Conservation (phyloP, 2,888 invertebrate genomes). For the Limnephilus marmoratus region DNA sequence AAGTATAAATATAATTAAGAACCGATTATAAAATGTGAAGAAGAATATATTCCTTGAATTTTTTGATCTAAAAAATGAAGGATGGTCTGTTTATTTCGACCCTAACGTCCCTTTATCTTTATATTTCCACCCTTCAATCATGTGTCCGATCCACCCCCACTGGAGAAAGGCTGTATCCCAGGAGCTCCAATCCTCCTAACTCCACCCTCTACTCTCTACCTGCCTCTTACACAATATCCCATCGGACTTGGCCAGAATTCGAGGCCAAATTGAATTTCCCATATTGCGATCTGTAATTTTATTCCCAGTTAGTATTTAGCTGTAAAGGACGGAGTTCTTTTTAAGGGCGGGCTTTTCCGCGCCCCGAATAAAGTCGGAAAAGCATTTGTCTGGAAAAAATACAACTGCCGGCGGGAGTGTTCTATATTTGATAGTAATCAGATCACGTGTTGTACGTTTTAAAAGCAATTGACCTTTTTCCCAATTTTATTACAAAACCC, state of each 20-base stretch:
- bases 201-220: conserved; percentile 12
- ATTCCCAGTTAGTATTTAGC: conserved; percentile 49
- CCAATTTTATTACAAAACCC: not conserved
- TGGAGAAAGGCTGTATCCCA: not conserved
- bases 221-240: conserved; percentile 51
- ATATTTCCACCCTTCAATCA: conserved; percentile 43
- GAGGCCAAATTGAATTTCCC: conserved; percentile 53
- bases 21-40: not conserved
- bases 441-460: conserved; percentile 41
- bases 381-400: conserved; percentile 25
- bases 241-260: conserved; percentile 48
- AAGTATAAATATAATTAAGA: not conserved
- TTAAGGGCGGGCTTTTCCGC: conserved; percentile 16
- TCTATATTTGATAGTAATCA: conserved; percentile 35
- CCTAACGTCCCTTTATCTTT: conserved; percentile 23
- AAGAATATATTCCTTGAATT: not conserved
- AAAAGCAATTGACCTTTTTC: conserved; percentile 37
- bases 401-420: not conserved
- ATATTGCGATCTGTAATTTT: conserved; percentile 54
- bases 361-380: not conserved
- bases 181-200: not conserved
- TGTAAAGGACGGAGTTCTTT: conserved; percentile 38
- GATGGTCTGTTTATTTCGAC: conserved; percentile 25
- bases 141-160: conserved; percentile 44
- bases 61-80: conserved; percentile 7